phyloP scores from a whole-genome alignment of 2,113 vertebrate genomes.

The Laticauda laticaudata region DNA sequence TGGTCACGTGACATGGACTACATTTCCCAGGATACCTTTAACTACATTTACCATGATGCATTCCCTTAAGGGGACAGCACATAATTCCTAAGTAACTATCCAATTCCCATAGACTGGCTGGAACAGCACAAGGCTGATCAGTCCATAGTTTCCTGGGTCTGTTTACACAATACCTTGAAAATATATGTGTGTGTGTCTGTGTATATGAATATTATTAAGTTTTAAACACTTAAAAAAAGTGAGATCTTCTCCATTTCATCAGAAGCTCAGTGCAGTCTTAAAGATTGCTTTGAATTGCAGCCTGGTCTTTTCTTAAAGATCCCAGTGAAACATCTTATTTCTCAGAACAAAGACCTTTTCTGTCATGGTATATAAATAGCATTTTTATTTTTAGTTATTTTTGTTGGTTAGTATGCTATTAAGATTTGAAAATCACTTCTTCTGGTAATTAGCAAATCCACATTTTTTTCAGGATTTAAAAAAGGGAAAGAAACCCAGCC shows the following conservation, averaged over 20 bases:
- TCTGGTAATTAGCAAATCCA: conserved; percentile 69
- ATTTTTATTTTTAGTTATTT: conserved; percentile 17
- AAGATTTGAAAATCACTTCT: conserved; percentile 67
- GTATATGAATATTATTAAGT: neutral
- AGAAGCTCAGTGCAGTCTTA: neutral
- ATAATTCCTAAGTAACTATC: no score
- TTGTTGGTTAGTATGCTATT: conserved; percentile 16
- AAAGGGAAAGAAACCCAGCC: neutral
- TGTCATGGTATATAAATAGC: neutral
- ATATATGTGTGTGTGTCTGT: no score
- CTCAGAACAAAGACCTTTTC: neutral
- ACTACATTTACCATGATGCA: no score
- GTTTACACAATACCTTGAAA: neutral
- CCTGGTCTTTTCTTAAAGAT: neutral
- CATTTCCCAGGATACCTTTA: no score
- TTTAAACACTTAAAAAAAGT: neutral
- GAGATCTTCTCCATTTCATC: neutral
- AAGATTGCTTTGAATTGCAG: conserved; percentile 1
- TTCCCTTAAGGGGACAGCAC: no score
- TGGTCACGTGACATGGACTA: no score
- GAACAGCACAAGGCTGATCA: no score
- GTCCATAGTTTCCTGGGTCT: no score
- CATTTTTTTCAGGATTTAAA: conserved; percentile 55
- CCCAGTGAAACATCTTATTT: neutral
- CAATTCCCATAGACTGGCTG: no score